Conservation (phyloP, 2,113 vertebrate genomes). For the Penelope pileata region DNA sequence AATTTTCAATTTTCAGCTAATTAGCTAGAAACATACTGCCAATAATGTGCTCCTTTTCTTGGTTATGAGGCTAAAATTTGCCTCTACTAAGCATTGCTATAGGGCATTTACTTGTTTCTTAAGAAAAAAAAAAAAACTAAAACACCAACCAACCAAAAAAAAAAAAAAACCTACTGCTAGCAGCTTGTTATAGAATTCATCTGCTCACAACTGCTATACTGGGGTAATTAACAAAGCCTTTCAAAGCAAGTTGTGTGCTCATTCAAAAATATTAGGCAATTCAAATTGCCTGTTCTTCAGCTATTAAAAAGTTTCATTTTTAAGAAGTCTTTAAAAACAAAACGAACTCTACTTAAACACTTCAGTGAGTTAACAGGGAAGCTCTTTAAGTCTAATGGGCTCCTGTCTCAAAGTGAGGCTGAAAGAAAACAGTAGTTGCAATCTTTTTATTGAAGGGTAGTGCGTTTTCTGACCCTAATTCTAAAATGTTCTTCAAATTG, state of each 20-base stretch:
- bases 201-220: background rate
- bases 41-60: slow-evolving; percentile 24
- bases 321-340: background rate
- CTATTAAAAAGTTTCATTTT: slow-evolving; percentile 11
- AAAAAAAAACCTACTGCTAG: background rate
- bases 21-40: slow-evolving; percentile 55
- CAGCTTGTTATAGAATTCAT: slow-evolving; percentile 28
- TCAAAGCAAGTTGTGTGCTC: background rate
- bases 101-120: slow-evolving; percentile 44
- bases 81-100: slow-evolving; percentile 43
- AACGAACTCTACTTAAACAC: background rate
- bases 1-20: slow-evolving; percentile 62
- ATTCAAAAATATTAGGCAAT: slow-evolving; percentile 10
- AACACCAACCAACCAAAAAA: background rate
- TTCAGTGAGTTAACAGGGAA: background rate
- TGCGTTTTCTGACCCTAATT: background rate
- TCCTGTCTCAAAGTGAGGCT: background rate
- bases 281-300: background rate
- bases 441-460: background rate
- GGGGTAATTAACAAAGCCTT: slow-evolving; percentile 22
- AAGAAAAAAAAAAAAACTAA: background rate
- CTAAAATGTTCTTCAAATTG: background rate
- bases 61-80: slow-evolving; percentile 44
- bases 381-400: background rate
- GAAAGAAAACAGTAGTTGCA: background rate